These are phyloP conservation scores for Parascotia fuliginaria DNA, from an alignment of 2,888 invertebrate species.

Conservation along the genomic window DNA sequence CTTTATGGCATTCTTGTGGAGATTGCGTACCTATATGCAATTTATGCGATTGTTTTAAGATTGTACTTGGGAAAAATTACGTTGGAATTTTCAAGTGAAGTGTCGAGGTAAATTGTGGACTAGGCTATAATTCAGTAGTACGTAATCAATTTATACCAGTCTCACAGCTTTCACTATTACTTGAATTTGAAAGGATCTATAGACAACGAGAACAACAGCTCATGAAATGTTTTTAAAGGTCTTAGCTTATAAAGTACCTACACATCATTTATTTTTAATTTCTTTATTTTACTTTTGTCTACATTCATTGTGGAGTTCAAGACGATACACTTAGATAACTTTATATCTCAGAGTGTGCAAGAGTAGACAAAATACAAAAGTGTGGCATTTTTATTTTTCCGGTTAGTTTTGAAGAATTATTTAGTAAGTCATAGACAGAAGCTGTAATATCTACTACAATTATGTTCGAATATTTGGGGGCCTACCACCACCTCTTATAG, in stretches of 20 bases:
- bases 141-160: neutral
- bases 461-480: too few species aligned
- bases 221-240: too few species aligned
- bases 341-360: too few species aligned
- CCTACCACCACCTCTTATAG: too few species aligned
- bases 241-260: too few species aligned
- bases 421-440: neutral
- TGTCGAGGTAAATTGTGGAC: conserved; percentile 1
- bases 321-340: too few species aligned
- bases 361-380: too few species aligned
- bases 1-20: conserved; percentile 66
- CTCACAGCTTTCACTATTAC: neutral
- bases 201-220: neutral
- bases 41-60: conserved; percentile 59
- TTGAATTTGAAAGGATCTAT: neutral
- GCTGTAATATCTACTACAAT: neutral
- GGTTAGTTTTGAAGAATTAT: too few species aligned
- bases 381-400: too few species aligned
- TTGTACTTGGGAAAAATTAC: conserved; percentile 44
- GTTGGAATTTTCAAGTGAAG: conserved; percentile 20
- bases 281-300: too few species aligned
- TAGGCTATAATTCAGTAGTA: neutral
- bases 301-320: too few species aligned
- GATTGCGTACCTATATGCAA: conserved; percentile 66
- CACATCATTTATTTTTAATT: too few species aligned